Evolutionary conservation across 2,888 invertebrate genomes (phyloP).

Genomic region (Platypus cylindrus): DNA sequence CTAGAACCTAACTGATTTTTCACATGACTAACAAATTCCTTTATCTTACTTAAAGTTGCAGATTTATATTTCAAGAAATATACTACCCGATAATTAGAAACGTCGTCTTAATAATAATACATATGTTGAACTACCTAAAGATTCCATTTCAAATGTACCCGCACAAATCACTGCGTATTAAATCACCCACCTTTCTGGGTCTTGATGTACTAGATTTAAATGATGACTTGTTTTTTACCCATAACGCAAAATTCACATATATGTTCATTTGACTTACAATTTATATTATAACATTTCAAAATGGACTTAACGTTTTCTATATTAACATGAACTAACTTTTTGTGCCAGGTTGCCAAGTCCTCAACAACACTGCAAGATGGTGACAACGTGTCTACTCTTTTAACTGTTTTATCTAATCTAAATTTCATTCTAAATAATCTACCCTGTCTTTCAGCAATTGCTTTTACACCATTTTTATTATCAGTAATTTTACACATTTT

Average conservation of each 20-base stretch:
- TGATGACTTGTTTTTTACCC: conserved; percentile 4
- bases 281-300: too few species aligned
- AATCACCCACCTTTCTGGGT: not conserved
- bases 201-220: conserved; percentile 1
- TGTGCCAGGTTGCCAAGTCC: conserved; percentile 5
- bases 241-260: too few species aligned
- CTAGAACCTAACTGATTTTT: too few species aligned
- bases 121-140: conserved; percentile 5
- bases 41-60: too few species aligned
- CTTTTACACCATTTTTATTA: conserved; percentile 2
- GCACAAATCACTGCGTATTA: conserved; percentile 4
- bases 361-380: too few species aligned
- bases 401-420: conserved; percentile 2
- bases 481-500: conserved; percentile 7
- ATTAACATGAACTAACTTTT: conserved; percentile 4
- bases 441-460: conserved; percentile 5
- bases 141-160: conserved; percentile 7
- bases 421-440: conserved; percentile 5
- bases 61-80: conserved; percentile 7
- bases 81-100: conserved; percentile 3
- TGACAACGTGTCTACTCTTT: not conserved
- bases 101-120: conserved; percentile 6
- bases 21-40: too few species aligned
- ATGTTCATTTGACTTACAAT: too few species aligned
- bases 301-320: too few species aligned